Conservation (phyloP, 1,140 invertebrate genomes). For the Cydia strobilella region DNA sequence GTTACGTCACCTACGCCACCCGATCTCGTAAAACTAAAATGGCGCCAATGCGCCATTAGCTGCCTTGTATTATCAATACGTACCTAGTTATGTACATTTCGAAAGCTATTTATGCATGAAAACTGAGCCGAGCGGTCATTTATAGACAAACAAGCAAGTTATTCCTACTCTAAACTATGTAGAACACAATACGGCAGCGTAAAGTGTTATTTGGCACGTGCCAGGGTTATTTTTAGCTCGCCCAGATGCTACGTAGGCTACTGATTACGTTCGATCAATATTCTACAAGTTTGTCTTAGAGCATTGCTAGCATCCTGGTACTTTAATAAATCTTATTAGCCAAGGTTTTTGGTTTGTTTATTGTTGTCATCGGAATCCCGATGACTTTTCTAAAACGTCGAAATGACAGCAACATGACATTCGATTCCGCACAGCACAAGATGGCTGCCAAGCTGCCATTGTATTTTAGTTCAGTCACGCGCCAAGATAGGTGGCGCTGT, state of each 20-base stretch:
- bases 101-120: slow-evolving; percentile 8
- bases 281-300: slow-evolving; percentile 27
- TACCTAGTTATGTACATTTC: slow-evolving; percentile 32
- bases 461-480: slow-evolving; percentile 57
- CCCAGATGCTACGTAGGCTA: slow-evolving; percentile 41
- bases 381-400: slow-evolving; percentile 71
- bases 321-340: neutral
- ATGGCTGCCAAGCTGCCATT: slow-evolving; percentile 64
- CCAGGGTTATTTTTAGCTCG: slow-evolving; percentile 69
- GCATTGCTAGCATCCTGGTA: neutral
- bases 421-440: slow-evolving; percentile 57
- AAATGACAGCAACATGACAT: slow-evolving; percentile 74
- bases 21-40: slow-evolving; percentile 74
- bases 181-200: slow-evolving; percentile 12
- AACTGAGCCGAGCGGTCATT: slow-evolving; percentile 3
- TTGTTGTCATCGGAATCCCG: slow-evolving; percentile 66
- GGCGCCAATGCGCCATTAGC: slow-evolving; percentile 74
- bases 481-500: slow-evolving; percentile 56
- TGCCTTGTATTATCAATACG: slow-evolving; percentile 46
- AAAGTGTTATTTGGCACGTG: slow-evolving; percentile 60
- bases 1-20: slow-evolving; percentile 70
- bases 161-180: slow-evolving; percentile 11
- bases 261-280: slow-evolving; percentile 48
- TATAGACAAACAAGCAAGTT: neutral
- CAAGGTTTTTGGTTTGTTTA: slow-evolving; percentile 51